A percentile compares a stretch with the other conserved stretches of the same genome.
These are phyloP conservation scores for Mystacornis crossleyi DNA, from an alignment of 2,113 vertebrate species.

Conservation along the genomic window DNA sequence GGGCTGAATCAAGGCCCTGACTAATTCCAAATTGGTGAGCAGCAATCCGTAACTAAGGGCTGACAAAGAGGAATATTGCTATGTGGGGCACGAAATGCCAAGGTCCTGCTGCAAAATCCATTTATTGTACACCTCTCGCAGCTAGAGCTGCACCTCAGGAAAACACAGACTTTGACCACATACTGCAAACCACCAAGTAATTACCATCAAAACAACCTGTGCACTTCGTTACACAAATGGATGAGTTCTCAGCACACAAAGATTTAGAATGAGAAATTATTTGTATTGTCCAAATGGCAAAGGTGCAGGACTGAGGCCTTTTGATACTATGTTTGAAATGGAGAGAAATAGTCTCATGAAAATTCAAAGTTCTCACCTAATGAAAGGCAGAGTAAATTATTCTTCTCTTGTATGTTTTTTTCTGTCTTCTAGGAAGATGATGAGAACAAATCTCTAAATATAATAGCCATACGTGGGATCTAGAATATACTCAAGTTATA, in stretches of 20 bases:
- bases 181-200: neutral
- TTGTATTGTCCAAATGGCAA: neutral
- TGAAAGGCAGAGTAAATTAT: neutral
- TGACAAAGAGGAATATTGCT: neutral
- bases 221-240: neutral
- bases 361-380: neutral
- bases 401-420: neutral
- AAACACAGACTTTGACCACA: fast-evolving
- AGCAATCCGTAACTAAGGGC: neutral
- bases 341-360: neutral
- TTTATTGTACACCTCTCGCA: neutral
- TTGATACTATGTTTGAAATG: neutral
- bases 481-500: neutral
- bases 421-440: neutral
- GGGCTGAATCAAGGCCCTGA: neutral
- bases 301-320: neutral
- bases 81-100: neutral
- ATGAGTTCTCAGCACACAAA: neutral
- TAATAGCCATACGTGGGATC: neutral
- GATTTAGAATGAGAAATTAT: neutral
- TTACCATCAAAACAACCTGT: neutral
- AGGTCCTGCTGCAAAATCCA: neutral
- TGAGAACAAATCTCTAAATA: neutral
- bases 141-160: neutral
- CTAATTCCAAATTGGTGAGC: neutral